Evolutionary conservation across 2,797 vertebrate genomes (phyloP), one percentile per base, ranked within the genome.

Genomic region (Anabas testudineus): DNA sequence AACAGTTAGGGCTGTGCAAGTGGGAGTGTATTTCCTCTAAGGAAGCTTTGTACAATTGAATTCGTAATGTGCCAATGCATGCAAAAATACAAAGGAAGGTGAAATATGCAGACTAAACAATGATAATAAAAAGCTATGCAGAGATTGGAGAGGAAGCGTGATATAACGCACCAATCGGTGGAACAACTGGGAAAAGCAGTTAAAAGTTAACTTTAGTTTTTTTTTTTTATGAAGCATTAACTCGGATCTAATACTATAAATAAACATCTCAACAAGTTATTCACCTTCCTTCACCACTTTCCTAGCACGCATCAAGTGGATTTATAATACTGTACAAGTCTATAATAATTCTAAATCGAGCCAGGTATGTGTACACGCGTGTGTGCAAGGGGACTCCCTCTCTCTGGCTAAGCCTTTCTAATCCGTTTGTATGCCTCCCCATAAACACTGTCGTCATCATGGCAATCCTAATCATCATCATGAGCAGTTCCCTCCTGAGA

Each of bases 391-490:
- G 76, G 87, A 89, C 77, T 90, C 88, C 89, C 89, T 85, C 74
- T 76, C 28, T 21, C 37, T 62, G 39, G n/a, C 62, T 87, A 87
- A 93, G 39, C 67, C 70, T 56, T 51, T 52, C 68, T 90, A 91
- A 92, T 87, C 89, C 74, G 45, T 78, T 82, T 83, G 62, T 77
- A 65, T 58, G 62, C 71, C 53, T 81, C 47, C 79, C 80, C 66
- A 82, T 87, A 77, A 74, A 64, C 37, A 15, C 49, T 49, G 65
- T 53, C 83, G 79, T 91, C 90, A 91, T 86, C 67, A 47, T 16
- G 55, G 73, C 76, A 84, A 87, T 91, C 80, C 78, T 86, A 87
- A 90, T 87, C 82, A 37, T 75, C 74, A 78, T 89, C 86, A 88
- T 47, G 1, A 80, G 72, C 73, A 66, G 70, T 80, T 80, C 80